phyloP scores from a whole-genome alignment of 2,888 invertebrate genomes.

The Lissonota sp. region DNA sequence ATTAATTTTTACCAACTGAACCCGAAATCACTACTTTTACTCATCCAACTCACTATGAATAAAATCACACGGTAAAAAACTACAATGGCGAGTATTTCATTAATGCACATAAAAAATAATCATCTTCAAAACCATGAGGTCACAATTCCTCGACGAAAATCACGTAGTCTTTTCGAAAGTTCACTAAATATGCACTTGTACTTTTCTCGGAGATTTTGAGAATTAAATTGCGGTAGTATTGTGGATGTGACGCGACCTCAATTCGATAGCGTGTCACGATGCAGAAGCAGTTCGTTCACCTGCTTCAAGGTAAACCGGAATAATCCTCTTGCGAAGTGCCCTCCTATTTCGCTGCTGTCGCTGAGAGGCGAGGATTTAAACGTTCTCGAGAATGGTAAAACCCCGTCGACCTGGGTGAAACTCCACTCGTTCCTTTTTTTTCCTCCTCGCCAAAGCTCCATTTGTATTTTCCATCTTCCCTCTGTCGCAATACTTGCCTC shows the following conservation, averaged over 20 bases:
- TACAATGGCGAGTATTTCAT: too few species aligned
- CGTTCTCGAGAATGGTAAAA: slow-evolving; percentile 50
- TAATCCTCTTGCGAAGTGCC: slow-evolving; percentile 56
- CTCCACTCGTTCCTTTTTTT: slow-evolving; percentile 9
- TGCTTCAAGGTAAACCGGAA: slow-evolving; percentile 59
- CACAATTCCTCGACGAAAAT: neutral
- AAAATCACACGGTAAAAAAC: too few species aligned
- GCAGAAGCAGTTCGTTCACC: slow-evolving; percentile 56
- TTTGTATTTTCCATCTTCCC: slow-evolving; percentile 28
- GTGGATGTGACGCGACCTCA: slow-evolving; percentile 46
- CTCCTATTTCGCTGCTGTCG: slow-evolving; percentile 29
- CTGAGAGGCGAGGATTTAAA: slow-evolving; percentile 49
- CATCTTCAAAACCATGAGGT: neutral
- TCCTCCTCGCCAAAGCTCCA: slow-evolving; percentile 22
- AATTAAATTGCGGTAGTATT: slow-evolving; percentile 23
- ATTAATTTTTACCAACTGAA: too few species aligned
- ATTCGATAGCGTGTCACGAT: slow-evolving; percentile 53
- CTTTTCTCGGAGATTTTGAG: neutral
- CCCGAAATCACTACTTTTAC: too few species aligned
- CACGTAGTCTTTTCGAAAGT: neutral
- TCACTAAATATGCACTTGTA: neutral
- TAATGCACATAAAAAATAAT: too few species aligned
- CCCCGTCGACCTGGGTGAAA: slow-evolving; percentile 38
- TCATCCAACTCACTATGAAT: too few species aligned
- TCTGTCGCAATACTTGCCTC: neutral